Evolutionary conservation across 1,140 invertebrate species (phyloP).

Genomic region (Lepidurus couesii): DNA sequence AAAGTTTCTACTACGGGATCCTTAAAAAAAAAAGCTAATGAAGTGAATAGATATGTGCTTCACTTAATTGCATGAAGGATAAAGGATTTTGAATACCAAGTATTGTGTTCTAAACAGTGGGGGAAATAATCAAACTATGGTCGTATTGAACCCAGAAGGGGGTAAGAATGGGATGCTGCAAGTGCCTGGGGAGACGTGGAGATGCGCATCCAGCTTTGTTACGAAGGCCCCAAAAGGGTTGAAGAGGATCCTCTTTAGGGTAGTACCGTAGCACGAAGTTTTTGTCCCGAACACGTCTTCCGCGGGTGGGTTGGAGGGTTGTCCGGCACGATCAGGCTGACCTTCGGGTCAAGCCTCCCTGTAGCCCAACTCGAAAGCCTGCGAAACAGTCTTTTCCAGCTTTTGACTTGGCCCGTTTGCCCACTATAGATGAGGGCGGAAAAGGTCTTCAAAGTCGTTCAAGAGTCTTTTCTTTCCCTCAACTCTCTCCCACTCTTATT

Average conservation of each 20-base stretch:
- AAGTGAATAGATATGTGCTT: too few relatives aligned
- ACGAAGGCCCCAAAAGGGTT: neutral
- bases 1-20: too few relatives aligned
- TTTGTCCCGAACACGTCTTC: slow-evolving; percentile 18
- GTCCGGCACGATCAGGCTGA: slow-evolving; percentile 16
- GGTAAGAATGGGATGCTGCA: neutral
- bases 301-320: slow-evolving; percentile 7
- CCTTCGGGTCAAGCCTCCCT: slow-evolving; percentile 10
- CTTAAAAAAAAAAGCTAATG: too few relatives aligned
- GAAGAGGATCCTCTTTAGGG: neutral
- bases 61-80: too few relatives aligned
- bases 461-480: neutral
- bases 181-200: neutral
- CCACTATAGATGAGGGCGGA: slow-evolving; percentile 11
- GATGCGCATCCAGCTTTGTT: slow-evolving; percentile 11
- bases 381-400: neutral
- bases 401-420: slow-evolving; percentile 12
- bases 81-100: too few relatives aligned
- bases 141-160: too few relatives aligned
- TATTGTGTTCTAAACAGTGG: too few relatives aligned
- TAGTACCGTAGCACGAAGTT: slow-evolving; percentile 15
- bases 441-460: neutral
- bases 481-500: neutral
- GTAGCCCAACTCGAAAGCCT: neutral
- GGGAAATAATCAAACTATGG: too few relatives aligned